Evolutionary conservation across 1,140 invertebrate genomes (phyloP).

Genomic region (Microplitis mediator): DNA sequence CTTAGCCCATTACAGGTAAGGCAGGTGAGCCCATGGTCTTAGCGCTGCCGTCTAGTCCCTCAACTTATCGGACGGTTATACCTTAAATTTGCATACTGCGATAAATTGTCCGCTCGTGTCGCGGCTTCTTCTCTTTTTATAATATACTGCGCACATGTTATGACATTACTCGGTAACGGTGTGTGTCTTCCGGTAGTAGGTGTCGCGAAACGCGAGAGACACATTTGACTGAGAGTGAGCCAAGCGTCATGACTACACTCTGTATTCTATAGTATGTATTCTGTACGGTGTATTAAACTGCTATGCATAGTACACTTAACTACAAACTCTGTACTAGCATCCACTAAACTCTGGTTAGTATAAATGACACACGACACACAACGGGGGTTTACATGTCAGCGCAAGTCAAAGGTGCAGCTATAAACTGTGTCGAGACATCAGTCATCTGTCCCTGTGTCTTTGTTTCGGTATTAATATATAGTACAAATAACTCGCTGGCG

Average conservation of each 20-base stretch:
- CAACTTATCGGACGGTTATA: background rate
- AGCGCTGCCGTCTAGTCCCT: background rate
- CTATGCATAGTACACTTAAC: too few species aligned
- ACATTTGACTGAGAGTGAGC: slow-evolving; percentile 22
- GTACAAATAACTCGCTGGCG: background rate
- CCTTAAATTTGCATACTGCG: slow-evolving; percentile 12
- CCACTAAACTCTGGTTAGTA: too few species aligned
- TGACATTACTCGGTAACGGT: background rate
- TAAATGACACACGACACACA: background rate
- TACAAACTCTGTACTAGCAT: too few species aligned
- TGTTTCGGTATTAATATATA: background rate
- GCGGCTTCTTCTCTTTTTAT: slow-evolving; percentile 7
- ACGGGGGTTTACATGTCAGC: background rate
- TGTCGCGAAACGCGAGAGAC: slow-evolving; percentile 1
- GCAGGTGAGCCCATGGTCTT: background rate
- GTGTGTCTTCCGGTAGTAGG: background rate
- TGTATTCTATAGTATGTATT: too few species aligned
- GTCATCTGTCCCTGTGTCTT: background rate
- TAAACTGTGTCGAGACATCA: slow-evolving; percentile 5
- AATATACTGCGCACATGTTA: too few species aligned
- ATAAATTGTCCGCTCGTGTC: slow-evolving; percentile 14
- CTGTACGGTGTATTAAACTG: too few species aligned
- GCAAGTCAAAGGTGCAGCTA: background rate
- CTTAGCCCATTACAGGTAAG: background rate
- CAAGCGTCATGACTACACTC: slow-evolving; percentile 8